Evolutionary conservation across 1,140 invertebrate species (phyloP).

Genomic region (Liolophura sinensis): DNA sequence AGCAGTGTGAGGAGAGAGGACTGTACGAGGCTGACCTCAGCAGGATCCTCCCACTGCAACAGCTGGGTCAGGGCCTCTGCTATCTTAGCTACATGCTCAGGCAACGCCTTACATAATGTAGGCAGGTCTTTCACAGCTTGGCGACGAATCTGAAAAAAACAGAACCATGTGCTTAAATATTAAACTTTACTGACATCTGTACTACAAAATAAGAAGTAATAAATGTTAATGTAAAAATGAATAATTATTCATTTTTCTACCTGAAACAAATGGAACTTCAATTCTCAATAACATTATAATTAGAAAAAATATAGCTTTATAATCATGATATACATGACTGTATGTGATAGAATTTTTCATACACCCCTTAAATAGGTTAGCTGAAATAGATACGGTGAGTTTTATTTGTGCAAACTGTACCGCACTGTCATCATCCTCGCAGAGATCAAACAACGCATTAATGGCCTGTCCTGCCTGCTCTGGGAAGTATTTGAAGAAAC

Average conservation of each 20-base stretch:
- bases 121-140: constrained; percentile 95
- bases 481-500: constrained; percentile 94
- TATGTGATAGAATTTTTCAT: no score
- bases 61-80: constrained; percentile 91
- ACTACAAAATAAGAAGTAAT: no score
- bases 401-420: constrained; percentile 63
- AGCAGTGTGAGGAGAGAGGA: constrained; percentile 46
- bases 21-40: constrained; percentile 50
- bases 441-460: constrained; percentile 90
- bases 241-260: no score
- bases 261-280: no score
- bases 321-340: no score
- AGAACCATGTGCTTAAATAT: constrained; percentile 4
- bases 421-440: constrained; percentile 91
- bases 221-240: no score
- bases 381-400: no score
- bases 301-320: no score
- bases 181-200: constrained; percentile 2
- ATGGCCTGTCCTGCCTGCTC: constrained; percentile 80
- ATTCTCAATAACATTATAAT: no score
- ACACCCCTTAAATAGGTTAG: no score
- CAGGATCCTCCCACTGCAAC: constrained; percentile 72
- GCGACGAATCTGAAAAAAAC: constrained; percentile 78
- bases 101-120: constrained; percentile 78
- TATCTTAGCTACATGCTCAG: constrained; percentile 81